Percentiles rank a stretch among this genome's conserved stretches.
phyloP scores from a whole-genome alignment of 2,113 vertebrate species.

The Lasiurus cinereus region DNA sequence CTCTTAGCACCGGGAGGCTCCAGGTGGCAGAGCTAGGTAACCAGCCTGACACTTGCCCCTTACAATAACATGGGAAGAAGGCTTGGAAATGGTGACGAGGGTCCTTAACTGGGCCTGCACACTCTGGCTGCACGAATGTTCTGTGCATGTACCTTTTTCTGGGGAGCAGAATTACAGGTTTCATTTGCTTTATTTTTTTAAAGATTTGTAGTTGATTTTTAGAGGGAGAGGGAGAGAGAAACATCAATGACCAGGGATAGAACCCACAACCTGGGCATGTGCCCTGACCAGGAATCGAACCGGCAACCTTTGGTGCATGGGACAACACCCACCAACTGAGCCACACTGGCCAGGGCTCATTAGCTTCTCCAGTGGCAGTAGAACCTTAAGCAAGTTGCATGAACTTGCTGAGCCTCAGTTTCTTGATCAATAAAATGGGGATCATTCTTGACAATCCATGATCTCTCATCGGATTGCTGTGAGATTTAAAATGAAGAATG shows the following conservation, averaged over 20 bases:
- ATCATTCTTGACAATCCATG: not conserved
- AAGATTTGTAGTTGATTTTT: not conserved
- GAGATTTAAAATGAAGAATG: not conserved
- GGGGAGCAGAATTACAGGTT: too few relatives aligned
- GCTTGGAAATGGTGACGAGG: not conserved
- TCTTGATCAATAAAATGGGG: not conserved
- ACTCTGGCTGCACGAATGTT: not conserved
- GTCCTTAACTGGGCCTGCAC: not conserved
- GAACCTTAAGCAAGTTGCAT: not conserved
- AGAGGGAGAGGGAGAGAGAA: not conserved
- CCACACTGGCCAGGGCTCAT: not conserved
- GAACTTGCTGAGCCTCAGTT: not conserved
- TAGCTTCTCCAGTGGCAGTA: not conserved
- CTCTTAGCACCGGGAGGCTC: not conserved
- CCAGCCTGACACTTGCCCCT: not conserved
- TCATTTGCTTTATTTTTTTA: not conserved
- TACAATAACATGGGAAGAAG: not conserved
- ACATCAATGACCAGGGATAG: not conserved
- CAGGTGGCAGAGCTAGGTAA: not conserved
- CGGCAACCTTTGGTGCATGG: not conserved
- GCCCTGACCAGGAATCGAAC: not conserved
- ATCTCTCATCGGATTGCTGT: not conserved
- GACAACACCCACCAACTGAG: not conserved
- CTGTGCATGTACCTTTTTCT: fast-evolving
- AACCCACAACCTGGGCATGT: not conserved